phyloP scores from a whole-genome alignment of 2,797 vertebrate genomes.

The Liasis olivaceus region DNA sequence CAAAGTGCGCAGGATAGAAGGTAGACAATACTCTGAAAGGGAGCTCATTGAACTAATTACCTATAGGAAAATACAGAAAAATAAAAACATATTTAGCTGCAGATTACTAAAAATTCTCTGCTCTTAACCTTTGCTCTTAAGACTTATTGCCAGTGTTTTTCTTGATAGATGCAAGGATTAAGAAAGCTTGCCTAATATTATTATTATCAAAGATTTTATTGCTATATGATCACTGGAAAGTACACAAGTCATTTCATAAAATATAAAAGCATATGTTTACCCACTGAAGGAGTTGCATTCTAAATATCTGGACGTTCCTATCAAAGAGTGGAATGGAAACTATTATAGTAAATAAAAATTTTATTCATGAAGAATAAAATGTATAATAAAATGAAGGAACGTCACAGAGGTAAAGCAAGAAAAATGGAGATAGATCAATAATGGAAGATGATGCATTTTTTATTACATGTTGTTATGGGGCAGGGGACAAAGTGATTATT shows the following conservation, averaged over 20 bases:
- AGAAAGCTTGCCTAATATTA: not conserved
- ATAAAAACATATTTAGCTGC: not conserved
- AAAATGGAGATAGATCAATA: not conserved
- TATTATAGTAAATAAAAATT: not conserved
- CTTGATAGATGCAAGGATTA: not conserved
- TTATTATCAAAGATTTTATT: not conserved
- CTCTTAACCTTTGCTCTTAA: not conserved
- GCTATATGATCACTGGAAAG: not conserved
- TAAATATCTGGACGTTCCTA: not conserved
- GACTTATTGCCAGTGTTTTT: not conserved
- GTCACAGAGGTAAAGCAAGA: not conserved
- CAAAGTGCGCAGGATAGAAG: constrained; percentile 93
- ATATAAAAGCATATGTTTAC: not conserved
- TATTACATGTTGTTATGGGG: not conserved
- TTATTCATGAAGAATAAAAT: not conserved
- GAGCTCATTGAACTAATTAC: constrained; percentile 98
- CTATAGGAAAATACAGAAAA: constrained; percentile 68
- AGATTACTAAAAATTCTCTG: not conserved
- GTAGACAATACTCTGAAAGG: constrained; percentile 95
- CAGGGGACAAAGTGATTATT: not conserved
- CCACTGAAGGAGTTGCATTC: not conserved
- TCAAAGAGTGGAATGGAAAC: not conserved
- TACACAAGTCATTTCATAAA: not conserved
- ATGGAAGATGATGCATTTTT: not conserved
- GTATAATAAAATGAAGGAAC: no score